Base-by-base conservation (phyloP, 2,797 vertebrate genomes). In the Crax fasciolata region DNA sequence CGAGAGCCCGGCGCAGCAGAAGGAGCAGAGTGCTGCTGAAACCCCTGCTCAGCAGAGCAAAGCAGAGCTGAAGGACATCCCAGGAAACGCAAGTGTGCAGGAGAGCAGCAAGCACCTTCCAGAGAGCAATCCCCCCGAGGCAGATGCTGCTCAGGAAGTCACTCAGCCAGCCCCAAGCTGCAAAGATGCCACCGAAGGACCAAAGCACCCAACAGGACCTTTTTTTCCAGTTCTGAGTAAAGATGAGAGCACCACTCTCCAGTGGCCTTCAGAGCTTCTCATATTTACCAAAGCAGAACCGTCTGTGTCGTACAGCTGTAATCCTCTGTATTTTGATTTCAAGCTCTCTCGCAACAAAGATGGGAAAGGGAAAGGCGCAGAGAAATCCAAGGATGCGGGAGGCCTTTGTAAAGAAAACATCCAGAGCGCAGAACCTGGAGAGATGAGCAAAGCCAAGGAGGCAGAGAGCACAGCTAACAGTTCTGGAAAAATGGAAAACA, bases 181-280 rank as follows among this genome's bases (percentile, higher is more conserved):
- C 39, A 98, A 94, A 25, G 98, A 98, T 63, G 93, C 91, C 73
- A 81, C 97, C 30, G 96, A 97, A 28, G 99, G 99, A 86, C 99
- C 99, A 61, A 99, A 99, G 92, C 97, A 99, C 32, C 98, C 98
- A 2, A 98, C 98, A 0, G 99, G 99, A 58, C 99, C 99, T 7
- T 99, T 99, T 96, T 99, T 99, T 55, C 98, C 99, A 1, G 99
- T 99, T 75, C 96, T 99, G 83, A 99, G 99, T 96, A 99, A 99
- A 98, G 99, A 99, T 4, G 99, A 99, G 96, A 99, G 98, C 97
- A 99, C 99, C 1, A 99, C 99, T 5, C 98, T 99, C 88, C 99
- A 99, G 97, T 99, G 99, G 99, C 99, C 99, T 55, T 99, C 99
- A 4, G 99, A 99, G 97, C 98, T 99, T n/a, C 97, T 99, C n/a